Evolutionary conservation across 2,113 vertebrate genomes (phyloP), one percentile per base, ranked within the genome.

Genomic region (Gobius niger): DNA sequence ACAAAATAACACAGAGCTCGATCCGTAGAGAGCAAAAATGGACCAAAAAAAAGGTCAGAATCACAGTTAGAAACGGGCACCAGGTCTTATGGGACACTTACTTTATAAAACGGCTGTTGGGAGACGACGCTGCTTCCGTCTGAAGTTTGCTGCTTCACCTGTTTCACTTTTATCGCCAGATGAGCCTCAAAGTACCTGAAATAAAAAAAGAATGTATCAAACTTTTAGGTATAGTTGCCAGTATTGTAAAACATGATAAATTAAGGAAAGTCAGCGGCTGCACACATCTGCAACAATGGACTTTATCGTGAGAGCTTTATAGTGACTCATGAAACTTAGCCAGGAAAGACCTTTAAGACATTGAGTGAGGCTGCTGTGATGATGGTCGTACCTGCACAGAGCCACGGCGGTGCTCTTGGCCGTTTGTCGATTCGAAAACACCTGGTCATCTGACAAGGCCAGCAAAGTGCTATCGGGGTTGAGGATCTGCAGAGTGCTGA

Each of bases 341-440:
- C n/a, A n/a, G n/a, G n/a, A n/a, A n/a, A n/a, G n/a, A n/a, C n/a
- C n/a, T n/a, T n/a, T n/a, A n/a, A n/a, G n/a, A n/a, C n/a, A n/a
- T n/a, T n/a, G n/a, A n/a, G n/a, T n/a, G n/a, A 13, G 9, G 11
- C 10, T 19, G 11, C 10, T 19, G 51, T 19, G 16, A 9, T 54
- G 12, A 24, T 24, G 12, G 52, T 0, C 0, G 86, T 96, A 98
- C 47, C 96, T 93, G 57, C 97, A 95, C 63, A 99, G 89, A 0
- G 97, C 96, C 96, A 98, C 96, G 84, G 97, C 99, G 9, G 97
- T 99, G 69, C 99, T 96, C 53, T 98, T 98, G 73, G 96, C 95
- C 0, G 95, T 99, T 88, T 99, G 97, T 13, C 97, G 93, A 67
- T 95, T 95, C 47, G 97, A 95, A 91, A 99, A 99, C 40, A 98